Evolutionary conservation across 2,797 vertebrate genomes (phyloP).

Genomic region (Centroberyx gerrardi): DNA sequence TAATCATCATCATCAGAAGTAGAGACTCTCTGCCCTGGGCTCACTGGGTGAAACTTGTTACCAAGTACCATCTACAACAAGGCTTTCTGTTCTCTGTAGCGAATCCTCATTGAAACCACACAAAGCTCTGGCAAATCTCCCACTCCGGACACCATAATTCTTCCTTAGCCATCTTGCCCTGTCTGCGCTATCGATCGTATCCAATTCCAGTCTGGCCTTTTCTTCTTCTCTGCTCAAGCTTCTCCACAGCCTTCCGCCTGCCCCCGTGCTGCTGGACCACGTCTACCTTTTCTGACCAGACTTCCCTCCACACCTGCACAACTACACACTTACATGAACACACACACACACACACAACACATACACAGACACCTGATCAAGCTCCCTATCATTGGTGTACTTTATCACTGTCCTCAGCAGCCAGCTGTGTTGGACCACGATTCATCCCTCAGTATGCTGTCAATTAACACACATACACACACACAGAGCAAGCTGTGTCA

Average conservation of each 20-base stretch:
- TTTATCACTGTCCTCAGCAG: conserved; percentile 37
- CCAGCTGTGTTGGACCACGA: conserved; percentile 31
- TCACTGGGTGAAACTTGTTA: conserved; percentile 1
- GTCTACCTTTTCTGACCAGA: neutral
- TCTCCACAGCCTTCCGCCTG: neutral
- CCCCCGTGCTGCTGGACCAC: conserved; percentile 3
- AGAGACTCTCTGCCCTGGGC: neutral
- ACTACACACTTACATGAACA: conserved; percentile 10
- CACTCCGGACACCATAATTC: conserved; percentile 43
- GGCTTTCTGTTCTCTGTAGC: conserved; percentile 13
- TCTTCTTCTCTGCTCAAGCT: conserved; percentile 12
- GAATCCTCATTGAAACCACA: conserved; percentile 40
- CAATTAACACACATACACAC: conserved; percentile 31
- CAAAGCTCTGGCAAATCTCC: conserved; percentile 47
- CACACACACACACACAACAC: conserved; percentile 29
- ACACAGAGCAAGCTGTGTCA: neutral
- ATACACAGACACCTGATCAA: conserved; percentile 23
- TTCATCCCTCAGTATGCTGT: conserved; percentile 38
- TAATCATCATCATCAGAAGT: conserved; percentile 11
- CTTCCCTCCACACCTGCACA: conserved; percentile 14
- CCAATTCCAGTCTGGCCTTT: conserved; percentile 39
- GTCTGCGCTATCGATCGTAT: conserved; percentile 45
- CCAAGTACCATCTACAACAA: neutral
- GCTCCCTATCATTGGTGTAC: conserved; percentile 15
- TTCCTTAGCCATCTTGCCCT: conserved; percentile 36